Percentiles rank a stretch among this genome's conserved stretches.
phyloP scores from a whole-genome alignment of 1,140 invertebrate genomes.

The Meloidogyne chitwoodi region DNA sequence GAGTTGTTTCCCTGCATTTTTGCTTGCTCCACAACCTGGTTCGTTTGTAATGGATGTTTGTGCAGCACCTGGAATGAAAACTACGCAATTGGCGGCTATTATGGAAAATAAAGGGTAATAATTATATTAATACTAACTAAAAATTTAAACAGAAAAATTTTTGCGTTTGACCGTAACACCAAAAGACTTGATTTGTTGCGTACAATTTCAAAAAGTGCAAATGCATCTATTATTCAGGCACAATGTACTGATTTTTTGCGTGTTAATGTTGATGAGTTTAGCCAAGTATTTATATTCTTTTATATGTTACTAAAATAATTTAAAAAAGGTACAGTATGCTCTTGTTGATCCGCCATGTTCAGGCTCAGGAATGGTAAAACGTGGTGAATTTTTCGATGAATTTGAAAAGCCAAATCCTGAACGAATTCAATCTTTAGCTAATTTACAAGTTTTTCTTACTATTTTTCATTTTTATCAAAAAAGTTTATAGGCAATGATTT shows the following conservation, averaged over 20 bases:
- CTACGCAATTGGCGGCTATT: conserved; percentile 77
- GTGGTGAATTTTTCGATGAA: conserved; percentile 62
- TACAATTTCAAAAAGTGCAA: conserved; percentile 65
- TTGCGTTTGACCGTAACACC: conserved; percentile 74
- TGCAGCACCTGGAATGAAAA: conserved; percentile 93
- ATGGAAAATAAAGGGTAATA: conserved; percentile 72
- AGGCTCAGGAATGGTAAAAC: conserved; percentile 75
- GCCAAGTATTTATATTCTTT: conserved; percentile 32
- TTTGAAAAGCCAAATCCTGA: conserved; percentile 49
- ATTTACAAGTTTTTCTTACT: conserved; percentile 69
- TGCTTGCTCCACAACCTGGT: conserved; percentile 72
- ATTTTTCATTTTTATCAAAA: neutral
- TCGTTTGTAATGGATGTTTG: conserved; percentile 78
- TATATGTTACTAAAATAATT: conserved; percentile 15
- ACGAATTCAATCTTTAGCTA: conserved; percentile 71
- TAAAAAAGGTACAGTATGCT: conserved; percentile 77
- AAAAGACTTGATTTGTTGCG: conserved; percentile 69
- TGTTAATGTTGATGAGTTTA: conserved; percentile 36
- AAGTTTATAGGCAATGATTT: conserved; percentile 66
- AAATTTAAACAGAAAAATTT: conserved; percentile 65
- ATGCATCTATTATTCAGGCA: conserved; percentile 65
- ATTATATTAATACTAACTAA: neutral
- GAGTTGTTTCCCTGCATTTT: conserved; percentile 76
- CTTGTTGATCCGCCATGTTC: conserved; percentile 91
- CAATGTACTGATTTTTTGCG: conserved; percentile 68